phyloP scores from a whole-genome alignment of 2,113 vertebrate genomes.

The Otocyon megalotis region DNA sequence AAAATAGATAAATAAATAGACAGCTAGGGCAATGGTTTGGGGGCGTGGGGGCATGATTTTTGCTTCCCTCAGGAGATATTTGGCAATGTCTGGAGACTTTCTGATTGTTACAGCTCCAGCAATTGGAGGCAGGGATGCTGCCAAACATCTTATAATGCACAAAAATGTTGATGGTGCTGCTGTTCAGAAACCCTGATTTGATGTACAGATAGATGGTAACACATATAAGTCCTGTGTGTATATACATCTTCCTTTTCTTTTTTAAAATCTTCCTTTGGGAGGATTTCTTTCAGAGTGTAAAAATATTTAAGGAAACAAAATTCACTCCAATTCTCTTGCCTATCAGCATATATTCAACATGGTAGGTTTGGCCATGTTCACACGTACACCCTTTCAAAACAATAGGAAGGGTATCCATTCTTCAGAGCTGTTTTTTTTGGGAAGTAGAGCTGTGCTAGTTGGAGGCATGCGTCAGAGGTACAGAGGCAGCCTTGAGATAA shows the following conservation, averaged over 20 bases:
- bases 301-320: conserved; percentile 42
- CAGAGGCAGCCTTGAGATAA: not conserved
- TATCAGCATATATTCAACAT: not conserved
- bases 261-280: not conserved
- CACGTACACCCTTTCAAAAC: not conserved
- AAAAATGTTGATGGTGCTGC: not conserved
- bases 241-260: not conserved
- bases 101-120: not conserved
- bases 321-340: conserved; percentile 7
- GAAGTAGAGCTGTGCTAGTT: not conserved
- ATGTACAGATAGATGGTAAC: not conserved
- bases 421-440: not conserved
- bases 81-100: not conserved
- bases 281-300: not conserved
- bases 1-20: not conserved
- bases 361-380: not conserved
- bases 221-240: not conserved
- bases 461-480: not conserved
- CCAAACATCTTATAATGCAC: not conserved
- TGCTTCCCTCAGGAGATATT: not conserved
- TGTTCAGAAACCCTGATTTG: not conserved
- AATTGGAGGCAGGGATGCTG: not conserved
- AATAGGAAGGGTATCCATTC: not conserved
- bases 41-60: not conserved
- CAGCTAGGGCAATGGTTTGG: not conserved